Evolutionary conservation across 2,888 invertebrate genomes (phyloP).

Genomic region (Alloscopus bannaensis): DNA sequence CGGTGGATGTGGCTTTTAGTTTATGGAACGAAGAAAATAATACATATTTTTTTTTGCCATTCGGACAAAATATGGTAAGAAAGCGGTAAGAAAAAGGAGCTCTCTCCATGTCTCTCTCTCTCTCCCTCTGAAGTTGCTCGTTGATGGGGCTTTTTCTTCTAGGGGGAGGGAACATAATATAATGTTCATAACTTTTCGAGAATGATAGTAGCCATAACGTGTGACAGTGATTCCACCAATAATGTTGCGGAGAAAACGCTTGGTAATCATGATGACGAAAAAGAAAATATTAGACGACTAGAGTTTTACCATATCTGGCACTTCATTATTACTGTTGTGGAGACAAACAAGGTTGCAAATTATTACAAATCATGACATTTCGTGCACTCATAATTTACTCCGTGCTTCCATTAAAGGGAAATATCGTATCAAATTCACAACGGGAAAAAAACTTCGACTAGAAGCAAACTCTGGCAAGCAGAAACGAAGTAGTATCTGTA

Average conservation of each 20-base stretch:
- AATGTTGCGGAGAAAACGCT: slow-evolving; percentile 51
- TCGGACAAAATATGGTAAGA: too few species aligned
- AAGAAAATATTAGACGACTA: slow-evolving; percentile 54
- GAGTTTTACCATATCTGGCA: slow-evolving; percentile 63
- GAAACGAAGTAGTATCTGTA: too few species aligned
- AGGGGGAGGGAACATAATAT: slow-evolving; percentile 1
- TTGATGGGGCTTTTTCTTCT: background rate
- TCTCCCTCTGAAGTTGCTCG: background rate
- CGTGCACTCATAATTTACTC: slow-evolving; percentile 64
- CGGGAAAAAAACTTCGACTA: too few species aligned
- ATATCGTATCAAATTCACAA: slow-evolving; percentile 62
- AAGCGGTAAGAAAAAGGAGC: background rate
- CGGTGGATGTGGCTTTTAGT: background rate
- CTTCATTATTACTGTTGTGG: slow-evolving; percentile 62
- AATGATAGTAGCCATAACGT: slow-evolving; percentile 52
- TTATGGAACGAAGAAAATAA: background rate
- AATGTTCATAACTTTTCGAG: slow-evolving; percentile 42
- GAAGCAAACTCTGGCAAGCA: too few species aligned
- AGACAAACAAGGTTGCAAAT: slow-evolving; percentile 67
- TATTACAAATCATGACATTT: slow-evolving; percentile 65
- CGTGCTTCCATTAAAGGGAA: slow-evolving; percentile 59
- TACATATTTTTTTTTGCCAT: too few species aligned
- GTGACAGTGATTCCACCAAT: slow-evolving; percentile 65
- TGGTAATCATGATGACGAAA: slow-evolving; percentile 32
- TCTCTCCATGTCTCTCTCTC: too few species aligned